Evolutionary conservation across 2,113 vertebrate genomes (phyloP), one percentile per base, ranked within the genome.

Genomic region (Gymnobelideus leadbeateri): DNA sequence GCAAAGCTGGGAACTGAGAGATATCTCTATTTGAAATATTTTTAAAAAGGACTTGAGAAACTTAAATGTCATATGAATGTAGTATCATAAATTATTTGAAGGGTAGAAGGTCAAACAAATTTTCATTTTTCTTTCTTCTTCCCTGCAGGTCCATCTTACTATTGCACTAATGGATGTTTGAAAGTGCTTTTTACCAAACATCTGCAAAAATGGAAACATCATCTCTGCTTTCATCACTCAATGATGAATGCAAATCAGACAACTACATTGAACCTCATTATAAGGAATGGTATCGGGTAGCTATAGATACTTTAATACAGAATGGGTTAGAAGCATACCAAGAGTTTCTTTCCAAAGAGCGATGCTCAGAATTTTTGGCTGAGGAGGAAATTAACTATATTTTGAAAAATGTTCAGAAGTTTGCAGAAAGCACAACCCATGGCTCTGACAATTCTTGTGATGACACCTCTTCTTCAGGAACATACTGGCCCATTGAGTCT

Each of bases 401-500:
- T 97, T 98, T 98, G 91, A 98, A 98, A 96, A 99, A 99, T 19
- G 98, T 98, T 31, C 98, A 99, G 96, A 98, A 98, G 95, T 92
- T 98, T 90, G 96, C 97, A 28, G 97, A 98, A 91, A 98, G 89
- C 28, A 95, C 98, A 3, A 14, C 92, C 19, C 99, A 99, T 91
- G 98, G 99, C 24, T 97, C 93, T n/a, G 98, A 98, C n/a, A 95
- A 96, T 90, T 92, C 97, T n/a, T 77, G 52, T 2, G 99, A 99
- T 93, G 99, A 98, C 46, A 96, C 98, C 0, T 99, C 99, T 11
- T 99, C 99, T 46, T 99, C 99, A 0, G 99, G 99, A 94, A 99
- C 99, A 0, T 99, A 99, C 96, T 99, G 99, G 99, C 99, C 99
- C 5, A 68, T 99, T 61, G 98, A 99, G 95, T 99, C 99, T 0